Percentiles rank a stretch among this genome's conserved stretches.
phyloP scores from a whole-genome alignment of 2,113 vertebrate genomes.

The Phyllopteryx taeniolatus region DNA sequence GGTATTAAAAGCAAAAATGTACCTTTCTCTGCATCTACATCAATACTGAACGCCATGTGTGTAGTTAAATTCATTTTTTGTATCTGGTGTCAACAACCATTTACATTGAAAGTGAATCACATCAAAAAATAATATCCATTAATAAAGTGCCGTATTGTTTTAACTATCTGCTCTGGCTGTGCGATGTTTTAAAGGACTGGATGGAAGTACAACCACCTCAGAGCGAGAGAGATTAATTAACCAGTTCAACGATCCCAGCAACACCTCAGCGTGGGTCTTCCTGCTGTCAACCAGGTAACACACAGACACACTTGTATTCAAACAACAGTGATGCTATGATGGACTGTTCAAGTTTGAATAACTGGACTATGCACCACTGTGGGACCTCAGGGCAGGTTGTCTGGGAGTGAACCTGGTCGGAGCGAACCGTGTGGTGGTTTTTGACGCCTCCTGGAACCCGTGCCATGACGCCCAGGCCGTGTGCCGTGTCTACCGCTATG shows the following conservation, averaged over 20 bases:
- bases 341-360: background rate
- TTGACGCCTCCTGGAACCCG: slow-evolving; percentile 96
- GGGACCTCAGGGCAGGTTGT: slow-evolving; percentile 82
- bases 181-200: slow-evolving; percentile 76
- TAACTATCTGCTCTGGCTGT: slow-evolving; percentile 9
- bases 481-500: slow-evolving; percentile 92
- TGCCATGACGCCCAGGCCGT: slow-evolving; percentile 96
- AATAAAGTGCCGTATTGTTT: no score
- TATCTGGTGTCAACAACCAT: background rate
- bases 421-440: slow-evolving; percentile 93
- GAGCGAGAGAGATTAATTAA: slow-evolving; percentile 93
- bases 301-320: background rate
- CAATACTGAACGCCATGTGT: no score
- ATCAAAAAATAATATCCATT: no score
- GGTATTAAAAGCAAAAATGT: no score
- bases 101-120: no score
- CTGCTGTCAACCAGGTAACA: slow-evolving; percentile 87
- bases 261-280: slow-evolving; percentile 85
- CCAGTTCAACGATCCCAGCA: slow-evolving; percentile 91
- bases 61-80: no score
- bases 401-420: slow-evolving; percentile 94
- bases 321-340: background rate
- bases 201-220: slow-evolving; percentile 90
- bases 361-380: background rate
- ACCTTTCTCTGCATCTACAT: no score